phyloP scores from a whole-genome alignment of 2,888 invertebrate species.

The Lasioglossum calceatum region DNA sequence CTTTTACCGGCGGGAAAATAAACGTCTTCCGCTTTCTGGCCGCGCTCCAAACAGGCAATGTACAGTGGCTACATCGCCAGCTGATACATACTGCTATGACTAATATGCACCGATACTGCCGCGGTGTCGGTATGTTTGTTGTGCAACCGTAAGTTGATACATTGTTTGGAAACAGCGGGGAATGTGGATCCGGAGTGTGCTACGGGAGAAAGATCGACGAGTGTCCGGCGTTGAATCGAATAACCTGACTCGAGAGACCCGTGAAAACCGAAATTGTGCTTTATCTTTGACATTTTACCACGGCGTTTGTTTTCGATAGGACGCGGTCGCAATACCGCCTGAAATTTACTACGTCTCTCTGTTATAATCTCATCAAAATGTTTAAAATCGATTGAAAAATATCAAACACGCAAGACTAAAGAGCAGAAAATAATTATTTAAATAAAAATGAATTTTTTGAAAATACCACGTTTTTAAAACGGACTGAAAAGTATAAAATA shows the following conservation, averaged over 20 bases:
- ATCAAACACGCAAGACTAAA: too few relatives aligned
- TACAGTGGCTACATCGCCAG: neutral
- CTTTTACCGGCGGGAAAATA: neutral
- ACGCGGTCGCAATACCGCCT: too few relatives aligned
- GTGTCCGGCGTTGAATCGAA: neutral
- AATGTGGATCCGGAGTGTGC: neutral
- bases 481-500: too few relatives aligned
- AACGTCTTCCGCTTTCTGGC: neutral
- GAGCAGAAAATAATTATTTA: too few relatives aligned
- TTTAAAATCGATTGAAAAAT: too few relatives aligned
- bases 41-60: neutral
- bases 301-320: too few relatives aligned
- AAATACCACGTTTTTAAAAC: too few relatives aligned
- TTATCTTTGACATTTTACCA: too few relatives aligned
- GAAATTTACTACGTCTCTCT: too few relatives aligned
- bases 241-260: neutral
- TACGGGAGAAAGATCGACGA: neutral
- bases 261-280: neutral
- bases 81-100: neutral
- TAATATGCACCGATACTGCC: neutral
- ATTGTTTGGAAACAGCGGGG: neutral
- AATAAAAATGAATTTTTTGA: too few relatives aligned
- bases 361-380: too few relatives aligned
- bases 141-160: neutral
- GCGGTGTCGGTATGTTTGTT: neutral